These are phyloP conservation scores for Zaprionus nigranus DNA, from an alignment of 1,140 invertebrate genomes.

Conservation along the genomic window DNA sequence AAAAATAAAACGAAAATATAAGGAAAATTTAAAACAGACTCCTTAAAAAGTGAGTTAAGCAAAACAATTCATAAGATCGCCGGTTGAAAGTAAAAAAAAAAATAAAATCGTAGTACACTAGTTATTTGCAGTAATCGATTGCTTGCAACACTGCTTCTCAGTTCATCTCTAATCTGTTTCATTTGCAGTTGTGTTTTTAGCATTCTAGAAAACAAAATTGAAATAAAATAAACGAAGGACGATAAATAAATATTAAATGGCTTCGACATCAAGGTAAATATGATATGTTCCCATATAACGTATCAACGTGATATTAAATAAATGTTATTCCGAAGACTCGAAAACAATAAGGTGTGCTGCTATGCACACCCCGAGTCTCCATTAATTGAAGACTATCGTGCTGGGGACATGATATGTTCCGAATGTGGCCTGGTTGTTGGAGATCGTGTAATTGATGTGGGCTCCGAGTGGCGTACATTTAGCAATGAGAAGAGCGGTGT, in stretches of 20 bases:
- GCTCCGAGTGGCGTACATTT: slow-evolving; percentile 99
- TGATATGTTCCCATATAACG: neutral
- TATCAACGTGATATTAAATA: neutral
- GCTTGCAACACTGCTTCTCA: slow-evolving; percentile 6
- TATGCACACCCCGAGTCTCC: slow-evolving; percentile 97
- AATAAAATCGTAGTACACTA: neutral
- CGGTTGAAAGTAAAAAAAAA: neutral
- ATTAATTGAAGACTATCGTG: slow-evolving; percentile 98
- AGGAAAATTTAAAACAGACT: too few relatives aligned
- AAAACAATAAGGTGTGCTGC: slow-evolving; percentile 92
- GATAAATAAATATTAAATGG: slow-evolving; percentile 55
- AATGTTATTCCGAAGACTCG: slow-evolving; percentile 45
- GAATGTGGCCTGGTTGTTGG: slow-evolving; percentile 99
- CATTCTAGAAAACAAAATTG: slow-evolving; percentile 9
- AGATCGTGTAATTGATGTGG: slow-evolving; percentile 99
- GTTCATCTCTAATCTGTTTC: slow-evolving; percentile 37
- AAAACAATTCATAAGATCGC: neutral
- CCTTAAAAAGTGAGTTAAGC: too few relatives aligned
- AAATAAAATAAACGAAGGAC: slow-evolving; percentile 19
- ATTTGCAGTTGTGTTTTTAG: slow-evolving; percentile 20
- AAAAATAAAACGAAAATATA: too few relatives aligned
- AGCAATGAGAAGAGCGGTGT: slow-evolving; percentile 98
- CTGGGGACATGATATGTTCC: slow-evolving; percentile 99
- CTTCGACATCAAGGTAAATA: slow-evolving; percentile 69
- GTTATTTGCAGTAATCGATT: slow-evolving; percentile 3